Evolutionary conservation across 2,888 invertebrate genomes (phyloP).

Genomic region (Diachrysia chrysitis): DNA sequence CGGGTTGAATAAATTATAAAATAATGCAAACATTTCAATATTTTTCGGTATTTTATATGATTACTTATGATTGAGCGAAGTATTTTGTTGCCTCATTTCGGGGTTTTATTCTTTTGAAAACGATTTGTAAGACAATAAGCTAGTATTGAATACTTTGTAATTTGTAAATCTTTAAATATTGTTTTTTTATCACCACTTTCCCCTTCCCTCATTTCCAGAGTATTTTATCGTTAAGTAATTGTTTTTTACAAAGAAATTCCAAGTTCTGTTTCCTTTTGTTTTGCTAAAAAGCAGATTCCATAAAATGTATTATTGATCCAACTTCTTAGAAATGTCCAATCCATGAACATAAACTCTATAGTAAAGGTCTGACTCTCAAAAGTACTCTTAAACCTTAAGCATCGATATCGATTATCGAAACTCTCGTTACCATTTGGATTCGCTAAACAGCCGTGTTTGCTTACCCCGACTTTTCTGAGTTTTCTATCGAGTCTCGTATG

Average conservation of each 20-base stretch:
- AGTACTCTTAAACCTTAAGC: constrained; percentile 15
- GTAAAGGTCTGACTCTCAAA: background rate
- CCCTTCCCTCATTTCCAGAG: background rate
- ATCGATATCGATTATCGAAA: constrained; percentile 11
- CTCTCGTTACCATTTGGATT: constrained; percentile 7
- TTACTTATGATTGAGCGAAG: background rate
- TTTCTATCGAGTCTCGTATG: background rate
- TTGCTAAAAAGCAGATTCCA: background rate
- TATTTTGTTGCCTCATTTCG: background rate
- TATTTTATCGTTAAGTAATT: background rate
- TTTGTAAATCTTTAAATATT: too few species aligned
- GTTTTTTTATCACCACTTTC: background rate
- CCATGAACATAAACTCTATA: background rate
- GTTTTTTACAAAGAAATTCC: background rate
- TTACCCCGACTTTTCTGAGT: constrained; percentile 10
- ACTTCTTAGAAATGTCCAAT: background rate
- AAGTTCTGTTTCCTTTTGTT: background rate
- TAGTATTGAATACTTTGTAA: background rate
- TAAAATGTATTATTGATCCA: background rate
- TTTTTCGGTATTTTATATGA: background rate
- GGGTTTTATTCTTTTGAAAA: too few species aligned
- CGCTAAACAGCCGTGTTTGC: constrained; percentile 30
- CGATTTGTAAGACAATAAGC: too few species aligned
- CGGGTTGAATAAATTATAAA: background rate
- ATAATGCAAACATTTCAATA: background rate